Conservation (phyloP, 2,888 invertebrate genomes). For the Girardia tigrina region DNA sequence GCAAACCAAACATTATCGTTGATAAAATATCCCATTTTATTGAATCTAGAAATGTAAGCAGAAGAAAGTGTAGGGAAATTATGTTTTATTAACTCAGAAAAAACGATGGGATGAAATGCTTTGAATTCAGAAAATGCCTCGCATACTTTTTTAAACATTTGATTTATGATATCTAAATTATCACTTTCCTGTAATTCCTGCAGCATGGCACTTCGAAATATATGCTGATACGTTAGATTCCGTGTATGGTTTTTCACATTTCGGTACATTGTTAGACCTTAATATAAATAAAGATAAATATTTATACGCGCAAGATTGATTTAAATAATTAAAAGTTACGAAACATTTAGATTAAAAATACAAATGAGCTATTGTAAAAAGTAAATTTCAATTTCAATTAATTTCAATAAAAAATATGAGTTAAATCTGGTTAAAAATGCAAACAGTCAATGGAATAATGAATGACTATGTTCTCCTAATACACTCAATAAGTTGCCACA, state of each 20-base stretch:
- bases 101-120: neutral
- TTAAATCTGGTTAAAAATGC: no score
- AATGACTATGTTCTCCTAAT: no score
- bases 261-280: neutral
- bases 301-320: no score
- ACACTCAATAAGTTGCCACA: no score
- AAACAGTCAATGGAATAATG: no score
- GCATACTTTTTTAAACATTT: neutral
- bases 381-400: no score
- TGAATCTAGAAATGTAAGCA: constrained; percentile 38
- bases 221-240: neutral
- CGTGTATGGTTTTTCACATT: neutral
- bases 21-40: constrained; percentile 45
- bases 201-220: neutral
- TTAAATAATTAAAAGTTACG: no score
- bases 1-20: constrained; percentile 48
- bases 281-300: no score
- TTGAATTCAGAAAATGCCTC: neutral
- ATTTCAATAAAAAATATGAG: no score
- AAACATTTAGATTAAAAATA: no score
- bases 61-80: neutral
- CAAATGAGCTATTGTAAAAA: no score
- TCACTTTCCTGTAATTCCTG: neutral
- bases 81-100: neutral
- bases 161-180: neutral